phyloP scores from a whole-genome alignment of 2,888 invertebrate genomes.

The Melolontha melolontha region DNA sequence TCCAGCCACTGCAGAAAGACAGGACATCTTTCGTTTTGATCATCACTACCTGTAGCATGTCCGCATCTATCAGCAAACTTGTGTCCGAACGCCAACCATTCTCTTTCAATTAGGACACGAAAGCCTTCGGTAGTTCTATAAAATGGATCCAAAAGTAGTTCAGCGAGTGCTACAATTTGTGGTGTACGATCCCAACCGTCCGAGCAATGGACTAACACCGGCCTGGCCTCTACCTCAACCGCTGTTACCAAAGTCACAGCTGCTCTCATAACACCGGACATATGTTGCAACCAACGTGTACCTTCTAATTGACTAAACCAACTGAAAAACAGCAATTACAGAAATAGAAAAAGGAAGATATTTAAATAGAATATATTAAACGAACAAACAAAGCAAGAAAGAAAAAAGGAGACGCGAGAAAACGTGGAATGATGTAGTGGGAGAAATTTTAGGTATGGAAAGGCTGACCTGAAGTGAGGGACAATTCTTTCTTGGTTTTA shows the following conservation, averaged over 20 bases:
- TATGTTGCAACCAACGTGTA: slow-evolving; percentile 92
- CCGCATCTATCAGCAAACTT: slow-evolving; percentile 97
- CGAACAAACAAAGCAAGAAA: no score
- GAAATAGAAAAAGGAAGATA: no score
- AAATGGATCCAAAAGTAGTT: slow-evolving; percentile 92
- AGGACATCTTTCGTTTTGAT: slow-evolving; percentile 95
- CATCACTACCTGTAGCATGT: slow-evolving; percentile 83
- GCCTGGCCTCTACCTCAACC: slow-evolving; percentile 83
- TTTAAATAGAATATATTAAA: no score
- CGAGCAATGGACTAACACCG: slow-evolving; percentile 97
- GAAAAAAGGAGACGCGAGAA: no score
- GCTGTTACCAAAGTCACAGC: slow-evolving; percentile 85
- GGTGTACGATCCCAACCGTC: slow-evolving; percentile 99
- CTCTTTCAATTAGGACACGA: slow-evolving; percentile 91
- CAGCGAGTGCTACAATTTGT: slow-evolving; percentile 93
- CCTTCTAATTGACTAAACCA: slow-evolving; percentile 91
- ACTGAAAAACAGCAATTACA: slow-evolving; percentile 66
- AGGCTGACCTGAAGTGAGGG: no score
- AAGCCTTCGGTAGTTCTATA: slow-evolving; percentile 96
- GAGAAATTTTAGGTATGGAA: no score
- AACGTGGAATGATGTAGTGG: no score
- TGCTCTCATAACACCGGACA: slow-evolving; percentile 86
- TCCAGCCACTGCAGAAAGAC: slow-evolving; percentile 99
- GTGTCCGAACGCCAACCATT: slow-evolving; percentile 98
- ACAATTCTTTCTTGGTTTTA: no score